phyloP scores from a whole-genome alignment of 2,888 invertebrate species.

The Hartigia nigra region DNA sequence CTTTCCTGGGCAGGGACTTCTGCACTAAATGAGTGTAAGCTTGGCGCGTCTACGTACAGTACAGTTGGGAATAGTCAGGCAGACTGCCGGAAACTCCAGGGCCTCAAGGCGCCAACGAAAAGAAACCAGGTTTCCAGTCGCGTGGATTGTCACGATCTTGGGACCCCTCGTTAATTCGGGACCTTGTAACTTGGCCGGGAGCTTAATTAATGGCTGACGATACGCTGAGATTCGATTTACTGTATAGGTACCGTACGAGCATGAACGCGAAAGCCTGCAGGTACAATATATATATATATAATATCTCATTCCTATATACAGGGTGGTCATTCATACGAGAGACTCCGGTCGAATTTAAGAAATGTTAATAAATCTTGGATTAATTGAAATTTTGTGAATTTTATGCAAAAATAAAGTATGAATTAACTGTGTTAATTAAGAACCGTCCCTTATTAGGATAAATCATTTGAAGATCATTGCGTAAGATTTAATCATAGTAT shows the following conservation, averaged over 20 bases:
- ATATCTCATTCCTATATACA: not conserved
- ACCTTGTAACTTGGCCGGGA: no score
- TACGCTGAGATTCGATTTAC: not conserved
- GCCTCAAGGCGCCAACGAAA: no score
- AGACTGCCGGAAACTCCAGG: no score
- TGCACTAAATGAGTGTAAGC: no score
- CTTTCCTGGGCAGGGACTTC: no score
- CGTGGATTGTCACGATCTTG: no score
- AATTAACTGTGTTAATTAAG: not conserved
- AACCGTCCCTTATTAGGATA: not conserved
- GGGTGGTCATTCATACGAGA: not conserved
- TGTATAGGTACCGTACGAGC: not conserved
- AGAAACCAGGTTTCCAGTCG: no score
- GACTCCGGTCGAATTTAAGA: no score
- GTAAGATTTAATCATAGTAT: not conserved
- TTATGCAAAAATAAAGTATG: not conserved
- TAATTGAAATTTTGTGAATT: not conserved
- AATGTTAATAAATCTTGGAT: not conserved
- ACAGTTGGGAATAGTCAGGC: no score
- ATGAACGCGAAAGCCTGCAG: not conserved
- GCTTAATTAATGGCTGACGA: not conserved
- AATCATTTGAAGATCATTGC: not conserved
- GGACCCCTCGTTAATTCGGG: no score
- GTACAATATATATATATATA: not conserved
- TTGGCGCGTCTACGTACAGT: no score